phyloP scores from a whole-genome alignment of 2,888 invertebrate genomes.

The Idaea straminata region DNA sequence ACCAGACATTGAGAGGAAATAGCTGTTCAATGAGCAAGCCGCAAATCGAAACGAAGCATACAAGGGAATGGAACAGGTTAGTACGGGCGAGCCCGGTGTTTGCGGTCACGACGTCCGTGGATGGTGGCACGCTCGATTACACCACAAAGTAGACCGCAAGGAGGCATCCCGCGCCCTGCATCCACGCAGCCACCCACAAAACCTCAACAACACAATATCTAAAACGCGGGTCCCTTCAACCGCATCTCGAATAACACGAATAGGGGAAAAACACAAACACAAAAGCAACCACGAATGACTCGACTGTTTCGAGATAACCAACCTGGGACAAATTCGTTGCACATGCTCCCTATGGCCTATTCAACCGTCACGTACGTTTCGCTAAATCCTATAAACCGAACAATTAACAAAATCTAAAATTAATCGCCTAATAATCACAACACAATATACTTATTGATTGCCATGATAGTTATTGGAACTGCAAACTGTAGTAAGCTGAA shows the following conservation, averaged over 20 bases:
- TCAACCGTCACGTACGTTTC: constrained; percentile 63
- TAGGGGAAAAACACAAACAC: constrained; percentile 51
- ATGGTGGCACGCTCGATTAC: constrained; percentile 55
- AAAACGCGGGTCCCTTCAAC: constrained; percentile 31
- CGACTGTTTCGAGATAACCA: constrained; percentile 52
- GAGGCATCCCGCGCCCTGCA: constrained; percentile 31
- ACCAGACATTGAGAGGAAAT: constrained; percentile 17
- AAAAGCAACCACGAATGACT: constrained; percentile 56
- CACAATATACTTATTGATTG: neutral
- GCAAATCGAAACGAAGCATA: constrained; percentile 31
- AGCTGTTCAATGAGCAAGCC: constrained; percentile 27
- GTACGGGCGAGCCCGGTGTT: constrained; percentile 49
- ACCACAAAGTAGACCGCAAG: constrained; percentile 64
- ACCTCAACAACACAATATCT: constrained; percentile 47
- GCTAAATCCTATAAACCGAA: constrained; percentile 32
- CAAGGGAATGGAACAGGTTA: constrained; percentile 60
- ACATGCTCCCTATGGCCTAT: constrained; percentile 42
- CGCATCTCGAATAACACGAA: constrained; percentile 55
- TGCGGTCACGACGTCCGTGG: constrained; percentile 63
- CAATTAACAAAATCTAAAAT: constrained; percentile 5
- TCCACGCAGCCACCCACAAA: constrained; percentile 38
- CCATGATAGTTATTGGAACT: constrained; percentile 36
- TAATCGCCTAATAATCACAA: neutral
- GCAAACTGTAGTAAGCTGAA: constrained; percentile 28
- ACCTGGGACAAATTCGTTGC: constrained; percentile 42